Conservation (phyloP, 1,140 invertebrate species). For the Hydropsyche tenuis region DNA sequence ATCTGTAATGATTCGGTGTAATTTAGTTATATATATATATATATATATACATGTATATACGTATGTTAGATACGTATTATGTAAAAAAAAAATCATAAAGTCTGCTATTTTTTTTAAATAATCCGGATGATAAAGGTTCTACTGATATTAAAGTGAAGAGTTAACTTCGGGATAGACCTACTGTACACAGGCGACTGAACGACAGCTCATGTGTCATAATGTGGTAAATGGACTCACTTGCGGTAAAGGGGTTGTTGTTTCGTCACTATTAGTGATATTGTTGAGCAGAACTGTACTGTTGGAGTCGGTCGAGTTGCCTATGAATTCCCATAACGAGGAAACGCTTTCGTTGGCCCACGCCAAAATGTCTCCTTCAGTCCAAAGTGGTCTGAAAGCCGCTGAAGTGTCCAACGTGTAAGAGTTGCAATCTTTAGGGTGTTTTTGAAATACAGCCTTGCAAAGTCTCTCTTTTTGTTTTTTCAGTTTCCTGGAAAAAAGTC, state of each 20-base stretch:
- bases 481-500: slow-evolving; percentile 65
- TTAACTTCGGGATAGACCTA: no score
- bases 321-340: slow-evolving; percentile 32
- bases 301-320: slow-evolving; percentile 43
- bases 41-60: no score
- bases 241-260: slow-evolving; percentile 26
- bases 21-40: no score
- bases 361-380: slow-evolving; percentile 46
- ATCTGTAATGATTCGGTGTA: no score
- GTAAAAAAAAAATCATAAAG: no score
- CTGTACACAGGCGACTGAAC: no score
- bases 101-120: no score
- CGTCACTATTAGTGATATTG: slow-evolving; percentile 9
- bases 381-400: slow-evolving; percentile 56
- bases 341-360: slow-evolving; percentile 42
- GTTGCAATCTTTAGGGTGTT: slow-evolving; percentile 52
- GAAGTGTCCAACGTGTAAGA: slow-evolving; percentile 67
- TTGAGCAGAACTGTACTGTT: slow-evolving; percentile 47
- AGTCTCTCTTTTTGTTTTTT: slow-evolving; percentile 69
- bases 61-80: no score
- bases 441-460: slow-evolving; percentile 70
- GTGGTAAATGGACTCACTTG: slow-evolving; percentile 12
- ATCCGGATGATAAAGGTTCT: no score
- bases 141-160: no score
- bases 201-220: no score